phyloP scores from a whole-genome alignment of 2,888 invertebrate genomes.

The Deroplatys truncata region DNA sequence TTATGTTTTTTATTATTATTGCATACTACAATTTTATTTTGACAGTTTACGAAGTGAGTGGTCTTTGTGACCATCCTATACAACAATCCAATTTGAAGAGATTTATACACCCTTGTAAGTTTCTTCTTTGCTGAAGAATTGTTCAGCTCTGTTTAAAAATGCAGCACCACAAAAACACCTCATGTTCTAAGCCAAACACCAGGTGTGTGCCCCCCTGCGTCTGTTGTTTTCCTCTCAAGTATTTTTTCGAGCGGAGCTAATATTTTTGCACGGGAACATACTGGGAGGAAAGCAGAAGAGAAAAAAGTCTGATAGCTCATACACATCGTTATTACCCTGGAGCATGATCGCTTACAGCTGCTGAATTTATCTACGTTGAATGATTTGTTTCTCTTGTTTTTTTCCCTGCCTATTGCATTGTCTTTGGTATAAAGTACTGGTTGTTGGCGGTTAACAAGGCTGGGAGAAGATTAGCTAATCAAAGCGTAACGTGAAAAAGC shows the following conservation, averaged over 20 bases:
- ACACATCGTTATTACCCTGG: background rate
- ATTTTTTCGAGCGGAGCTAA: background rate
- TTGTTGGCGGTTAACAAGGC: background rate
- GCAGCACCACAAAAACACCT: background rate
- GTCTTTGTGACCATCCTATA: no score
- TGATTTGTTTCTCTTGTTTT: background rate
- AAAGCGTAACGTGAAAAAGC: background rate
- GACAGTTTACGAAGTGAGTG: no score
- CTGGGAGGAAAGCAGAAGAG: background rate
- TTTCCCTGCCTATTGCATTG: background rate
- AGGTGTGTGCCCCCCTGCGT: background rate
- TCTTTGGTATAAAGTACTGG: background rate
- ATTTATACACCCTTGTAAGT: no score
- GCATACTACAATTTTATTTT: no score
- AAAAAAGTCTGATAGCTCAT: background rate
- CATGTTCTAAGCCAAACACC: background rate
- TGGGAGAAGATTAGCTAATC: constrained; percentile 13
- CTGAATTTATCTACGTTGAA: background rate
- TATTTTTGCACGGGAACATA: background rate
- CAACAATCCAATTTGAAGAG: no score
- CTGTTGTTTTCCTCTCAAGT: background rate
- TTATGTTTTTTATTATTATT: no score
- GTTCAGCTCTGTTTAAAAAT: background rate
- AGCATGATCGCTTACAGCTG: background rate
- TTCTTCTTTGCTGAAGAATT: background rate